These are phyloP conservation scores for Orchesella cincta DNA, from an alignment of 1,140 invertebrate species.

Conservation along the genomic window DNA sequence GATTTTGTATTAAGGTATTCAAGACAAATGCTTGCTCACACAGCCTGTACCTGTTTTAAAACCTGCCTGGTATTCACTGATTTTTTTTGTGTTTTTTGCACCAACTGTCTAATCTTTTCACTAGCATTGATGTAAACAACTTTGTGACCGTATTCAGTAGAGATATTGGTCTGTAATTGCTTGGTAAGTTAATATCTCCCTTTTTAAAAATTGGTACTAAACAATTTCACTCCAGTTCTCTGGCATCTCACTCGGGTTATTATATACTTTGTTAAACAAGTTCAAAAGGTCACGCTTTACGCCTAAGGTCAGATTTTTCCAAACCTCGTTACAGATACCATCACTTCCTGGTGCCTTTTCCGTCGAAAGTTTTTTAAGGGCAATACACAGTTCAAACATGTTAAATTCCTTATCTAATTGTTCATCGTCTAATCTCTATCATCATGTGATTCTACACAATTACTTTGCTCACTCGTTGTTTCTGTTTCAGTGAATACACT, in stretches of 20 bases:
- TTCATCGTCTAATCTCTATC: not conserved
- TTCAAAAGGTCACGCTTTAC: not conserved
- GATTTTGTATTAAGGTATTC: conserved; percentile 37
- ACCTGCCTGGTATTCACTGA: conserved; percentile 50
- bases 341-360: not conserved
- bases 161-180: conserved; percentile 51
- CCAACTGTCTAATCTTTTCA: conserved; percentile 44
- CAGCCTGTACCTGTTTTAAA: conserved; percentile 48
- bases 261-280: not conserved
- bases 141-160: conserved; percentile 49
- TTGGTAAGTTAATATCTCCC: conserved; percentile 37
- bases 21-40: conserved; percentile 51
- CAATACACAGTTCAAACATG: not conserved
- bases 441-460: no score
- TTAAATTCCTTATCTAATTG: not conserved
- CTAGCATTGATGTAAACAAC: conserved; percentile 49
- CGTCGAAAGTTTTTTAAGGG: not conserved
- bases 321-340: conserved; percentile 1
- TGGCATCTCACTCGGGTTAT: conserved; percentile 1
- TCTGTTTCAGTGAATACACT: not conserved
- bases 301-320: not conserved
- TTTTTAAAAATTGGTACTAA: conserved; percentile 44
- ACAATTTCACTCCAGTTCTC: conserved; percentile 31
- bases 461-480: no score
- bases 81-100: conserved; percentile 37